These are phyloP conservation scores for Forbesichthys papilliferus DNA, from an alignment of 2,113 vertebrate genomes.

Conservation along the genomic window DNA sequence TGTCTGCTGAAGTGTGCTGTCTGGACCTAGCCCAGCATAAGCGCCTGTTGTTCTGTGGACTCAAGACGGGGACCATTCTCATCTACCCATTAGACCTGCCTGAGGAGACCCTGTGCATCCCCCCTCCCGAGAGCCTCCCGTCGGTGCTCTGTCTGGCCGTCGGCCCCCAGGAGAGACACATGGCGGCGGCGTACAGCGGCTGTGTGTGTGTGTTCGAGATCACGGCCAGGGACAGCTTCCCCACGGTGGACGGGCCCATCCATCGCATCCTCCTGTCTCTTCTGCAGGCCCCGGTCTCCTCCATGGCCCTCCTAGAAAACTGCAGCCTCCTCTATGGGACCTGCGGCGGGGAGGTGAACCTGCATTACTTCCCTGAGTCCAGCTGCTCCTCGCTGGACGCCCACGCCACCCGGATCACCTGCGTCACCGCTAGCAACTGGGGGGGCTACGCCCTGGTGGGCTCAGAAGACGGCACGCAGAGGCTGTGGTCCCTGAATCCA, in stretches of 20 bases:
- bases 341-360: constrained; percentile 56
- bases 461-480: constrained; percentile 73
- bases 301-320: constrained; percentile 66
- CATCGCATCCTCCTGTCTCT: constrained; percentile 61
- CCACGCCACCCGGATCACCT: constrained; percentile 73
- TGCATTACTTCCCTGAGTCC: constrained; percentile 56
- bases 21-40: constrained; percentile 75
- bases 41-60: constrained; percentile 75
- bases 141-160: constrained; percentile 58
- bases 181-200: constrained; percentile 71
- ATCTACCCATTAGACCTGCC: constrained; percentile 76
- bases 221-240: constrained; percentile 66
- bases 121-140: constrained; percentile 75
- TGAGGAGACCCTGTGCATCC: constrained; percentile 76
- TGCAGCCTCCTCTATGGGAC: constrained; percentile 71
- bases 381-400: constrained; percentile 63
- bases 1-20: constrained; percentile 71
- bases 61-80: constrained; percentile 77
- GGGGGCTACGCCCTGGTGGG: constrained; percentile 75
- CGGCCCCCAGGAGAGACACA: constrained; percentile 66
- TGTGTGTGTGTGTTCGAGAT: constrained; percentile 71
- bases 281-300: constrained; percentile 62
- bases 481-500: constrained; percentile 78
- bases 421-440: constrained; percentile 73
- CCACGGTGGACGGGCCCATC: constrained; percentile 64